Base-by-base conservation (phyloP, 2,113 vertebrate species). In the Suncus etruscus region DNA sequence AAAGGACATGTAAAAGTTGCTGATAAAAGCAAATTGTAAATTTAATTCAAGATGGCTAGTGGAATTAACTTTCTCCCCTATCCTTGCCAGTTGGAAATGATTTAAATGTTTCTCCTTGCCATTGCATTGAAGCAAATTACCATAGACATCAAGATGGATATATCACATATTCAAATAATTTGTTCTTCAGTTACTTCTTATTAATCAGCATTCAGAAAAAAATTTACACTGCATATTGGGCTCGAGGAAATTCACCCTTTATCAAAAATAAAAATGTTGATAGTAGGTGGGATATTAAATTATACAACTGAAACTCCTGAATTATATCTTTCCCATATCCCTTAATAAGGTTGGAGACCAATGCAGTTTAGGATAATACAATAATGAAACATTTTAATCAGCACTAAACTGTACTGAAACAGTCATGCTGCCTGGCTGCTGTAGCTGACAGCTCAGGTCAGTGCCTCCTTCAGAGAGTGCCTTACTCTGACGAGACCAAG, bases 21-120 rank as follows among this genome's bases (percentile, higher is more conserved):
- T 93, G 92, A 92, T 87, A 91, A 91, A 96, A 89, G 95, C 95
- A 87, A 92, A 90, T 63, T 90, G 88, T 91, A 54, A 87, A 89
- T 95, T 97, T 97, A 95, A 97, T 97, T 97, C 96, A 94, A 93
- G 95, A 95, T 96, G 91, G 92, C 92, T 97, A 96, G 97, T 86
- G 97, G 96, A 88, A 97, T 97, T 93, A 95, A 85, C 83, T 95
- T 96, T 91, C 95, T 92, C 95, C 90, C 86, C 87, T 91, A 85
- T 91, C 95, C 90, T 88, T 91, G 94, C 90, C 94, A 81, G 27
- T 92, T 96, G 94, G 93, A 93, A 54, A 81, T 95, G 86, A 97
- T 96, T 94, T 89, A 96, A 95, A 61, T 84, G 82, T 90, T 94
- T 94, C 83, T 94, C 88, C 95, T 92, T 91, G 78, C 81, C 78